Percentiles rank a stretch among this genome's conserved stretches.
These are phyloP conservation scores for Sebastes melanostomus DNA, from an alignment of 2,797 vertebrate genomes.

Conservation along the genomic window DNA sequence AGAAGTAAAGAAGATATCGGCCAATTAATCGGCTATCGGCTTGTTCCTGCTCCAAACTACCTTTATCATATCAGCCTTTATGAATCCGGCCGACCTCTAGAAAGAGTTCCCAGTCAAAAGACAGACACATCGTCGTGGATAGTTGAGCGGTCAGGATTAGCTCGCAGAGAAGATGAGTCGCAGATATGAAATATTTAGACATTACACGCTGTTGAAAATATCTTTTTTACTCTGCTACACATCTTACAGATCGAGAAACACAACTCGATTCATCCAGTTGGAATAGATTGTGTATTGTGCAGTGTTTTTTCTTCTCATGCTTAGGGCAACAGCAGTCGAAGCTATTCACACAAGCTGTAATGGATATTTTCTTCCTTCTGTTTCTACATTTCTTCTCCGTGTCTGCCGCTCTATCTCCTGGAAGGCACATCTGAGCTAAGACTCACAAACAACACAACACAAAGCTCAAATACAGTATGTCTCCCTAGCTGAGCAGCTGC, in stretches of 20 bases:
- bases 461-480: constrained; percentile 33
- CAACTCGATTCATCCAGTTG: constrained; percentile 18
- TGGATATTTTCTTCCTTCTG: constrained; percentile 30
- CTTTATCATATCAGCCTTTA: too few species aligned
- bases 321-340: constrained; percentile 19
- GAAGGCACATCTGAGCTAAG: constrained; percentile 27
- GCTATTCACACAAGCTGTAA: constrained; percentile 27
- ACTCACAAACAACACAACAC: constrained; percentile 44
- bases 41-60: too few species aligned
- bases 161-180: constrained; percentile 24
- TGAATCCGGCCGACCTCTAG: too few species aligned
- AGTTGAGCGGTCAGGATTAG: constrained; percentile 32
- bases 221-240: constrained; percentile 15
- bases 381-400: constrained; percentile 22
- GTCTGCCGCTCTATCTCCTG: constrained; percentile 17
- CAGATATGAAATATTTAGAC: constrained; percentile 54
- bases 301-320: background rate
- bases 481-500: constrained; percentile 23
- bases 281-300: background rate
- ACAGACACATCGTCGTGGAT: constrained; percentile 21
- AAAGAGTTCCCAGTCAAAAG: background rate
- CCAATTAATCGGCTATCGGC: too few species aligned
- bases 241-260: constrained; percentile 33
- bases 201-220: constrained; percentile 38
- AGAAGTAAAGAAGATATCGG: too few species aligned